These are phyloP conservation scores for Polyploca ridens DNA, from an alignment of 2,888 invertebrate species.

Conservation along the genomic window DNA sequence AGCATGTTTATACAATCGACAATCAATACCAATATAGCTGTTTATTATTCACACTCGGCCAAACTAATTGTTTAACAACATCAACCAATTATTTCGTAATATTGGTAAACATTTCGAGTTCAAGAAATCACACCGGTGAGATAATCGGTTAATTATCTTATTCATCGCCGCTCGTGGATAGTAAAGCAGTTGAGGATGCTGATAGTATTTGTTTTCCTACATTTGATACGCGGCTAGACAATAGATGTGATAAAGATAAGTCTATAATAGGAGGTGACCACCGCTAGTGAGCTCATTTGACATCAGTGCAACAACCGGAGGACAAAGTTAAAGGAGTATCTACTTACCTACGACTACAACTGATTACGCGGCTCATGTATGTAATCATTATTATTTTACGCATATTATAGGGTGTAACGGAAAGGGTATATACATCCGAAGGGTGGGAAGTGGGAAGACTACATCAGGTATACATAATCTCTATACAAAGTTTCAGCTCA, in stretches of 20 bases:
- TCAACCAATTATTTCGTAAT: conserved; percentile 47
- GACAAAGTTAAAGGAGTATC: conserved; percentile 45
- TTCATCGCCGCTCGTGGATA: conserved; percentile 24
- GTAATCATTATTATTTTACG: no score
- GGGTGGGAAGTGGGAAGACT: no score
- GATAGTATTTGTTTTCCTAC: conserved; percentile 37
- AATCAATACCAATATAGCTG: conserved; percentile 24
- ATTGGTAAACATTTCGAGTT: conserved; percentile 58
- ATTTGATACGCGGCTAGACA: conserved; percentile 29
- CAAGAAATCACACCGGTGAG: conserved; percentile 36
- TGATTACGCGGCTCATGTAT: background rate
- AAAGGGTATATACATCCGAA: no score
- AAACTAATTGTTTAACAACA: conserved; percentile 43
- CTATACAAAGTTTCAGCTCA: no score
- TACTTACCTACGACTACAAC: background rate
- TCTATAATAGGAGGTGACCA: conserved; percentile 44
- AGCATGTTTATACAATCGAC: conserved; percentile 18
- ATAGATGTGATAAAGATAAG: conserved; percentile 24
- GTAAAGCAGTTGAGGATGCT: conserved; percentile 34
- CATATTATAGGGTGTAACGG: no score
- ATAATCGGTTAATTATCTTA: conserved; percentile 35
- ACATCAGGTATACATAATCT: no score
- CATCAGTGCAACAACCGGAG: conserved; percentile 32
- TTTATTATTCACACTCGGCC: conserved; percentile 36
- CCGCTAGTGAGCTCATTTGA: conserved; percentile 50